phyloP scores from a whole-genome alignment of 2,888 invertebrate species.

The Gisinianus flammeolus region DNA sequence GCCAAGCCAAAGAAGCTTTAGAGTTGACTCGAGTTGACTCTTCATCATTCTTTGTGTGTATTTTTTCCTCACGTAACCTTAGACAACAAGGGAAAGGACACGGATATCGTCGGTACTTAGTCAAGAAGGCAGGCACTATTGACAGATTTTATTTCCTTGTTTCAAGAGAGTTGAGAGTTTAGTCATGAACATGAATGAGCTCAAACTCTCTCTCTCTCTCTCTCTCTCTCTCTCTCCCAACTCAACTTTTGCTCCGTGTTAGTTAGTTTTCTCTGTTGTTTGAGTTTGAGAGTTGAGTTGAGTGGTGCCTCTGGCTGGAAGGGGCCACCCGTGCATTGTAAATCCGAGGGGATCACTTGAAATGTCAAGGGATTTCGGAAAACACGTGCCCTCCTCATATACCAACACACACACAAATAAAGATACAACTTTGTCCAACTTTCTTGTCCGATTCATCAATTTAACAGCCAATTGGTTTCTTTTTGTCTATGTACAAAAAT shows the following conservation, averaged over 20 bases:
- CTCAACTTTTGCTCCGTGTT: no score
- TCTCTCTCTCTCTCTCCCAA: no score
- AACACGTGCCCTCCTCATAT: conserved; percentile 51
- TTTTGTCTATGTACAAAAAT: neutral
- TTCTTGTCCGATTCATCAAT: conserved; percentile 24
- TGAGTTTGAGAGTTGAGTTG: no score
- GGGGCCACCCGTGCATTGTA: conserved; percentile 57
- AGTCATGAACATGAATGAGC: conserved; percentile 26
- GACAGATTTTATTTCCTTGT: conserved; percentile 53
- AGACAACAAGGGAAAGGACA: conserved; percentile 33
- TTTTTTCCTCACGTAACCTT: conserved; percentile 44
- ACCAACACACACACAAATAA: neutral
- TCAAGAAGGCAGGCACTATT: conserved; percentile 41
- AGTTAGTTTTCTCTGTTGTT: neutral
- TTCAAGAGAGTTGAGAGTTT: conserved; percentile 30
- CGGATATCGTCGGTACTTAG: conserved; percentile 30
- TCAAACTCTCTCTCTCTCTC: neutral
- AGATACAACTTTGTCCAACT: conserved; percentile 3
- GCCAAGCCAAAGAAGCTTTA: neutral
- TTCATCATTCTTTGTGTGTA: conserved; percentile 16
- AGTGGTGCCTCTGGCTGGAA: conserved; percentile 7
- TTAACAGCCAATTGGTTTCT: conserved; percentile 17
- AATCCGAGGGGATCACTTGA: conserved; percentile 55
- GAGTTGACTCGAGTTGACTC: neutral
- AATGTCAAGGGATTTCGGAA: conserved; percentile 51